Conservation (phyloP, 1,140 invertebrate genomes). For the Lordiphosa clarofinis region DNA sequence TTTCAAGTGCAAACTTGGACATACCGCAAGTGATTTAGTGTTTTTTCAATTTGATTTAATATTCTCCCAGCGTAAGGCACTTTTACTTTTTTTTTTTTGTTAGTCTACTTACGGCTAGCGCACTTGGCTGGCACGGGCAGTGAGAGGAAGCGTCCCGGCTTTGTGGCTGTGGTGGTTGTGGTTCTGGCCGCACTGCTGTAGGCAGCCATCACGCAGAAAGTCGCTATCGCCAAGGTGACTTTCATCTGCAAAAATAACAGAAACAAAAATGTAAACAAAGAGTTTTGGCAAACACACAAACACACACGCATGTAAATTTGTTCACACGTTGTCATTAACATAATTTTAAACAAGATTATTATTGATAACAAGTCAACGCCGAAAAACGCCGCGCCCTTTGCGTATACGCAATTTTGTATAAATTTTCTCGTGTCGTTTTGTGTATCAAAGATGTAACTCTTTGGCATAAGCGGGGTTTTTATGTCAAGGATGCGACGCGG, state of each 20-base stretch:
- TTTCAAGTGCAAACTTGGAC: constrained; percentile 73
- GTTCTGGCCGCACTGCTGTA: constrained; percentile 73
- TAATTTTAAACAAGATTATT: constrained; percentile 54
- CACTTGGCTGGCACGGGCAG: constrained; percentile 89
- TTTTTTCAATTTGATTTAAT: constrained; percentile 29
- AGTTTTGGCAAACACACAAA: constrained; percentile 8
- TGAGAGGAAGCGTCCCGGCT: constrained; percentile 87
- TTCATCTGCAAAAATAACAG: constrained; percentile 67
- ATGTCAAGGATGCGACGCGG: constrained; percentile 69
- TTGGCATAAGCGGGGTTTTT: constrained; percentile 63
- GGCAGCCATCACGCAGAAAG: constrained; percentile 77
- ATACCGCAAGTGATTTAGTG: constrained; percentile 12
- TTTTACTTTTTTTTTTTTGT: constrained; percentile 60
- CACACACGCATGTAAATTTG: constrained; percentile 45
- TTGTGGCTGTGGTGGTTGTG: constrained; percentile 77
- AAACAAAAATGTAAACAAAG: constrained; percentile 6
- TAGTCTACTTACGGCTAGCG: constrained; percentile 86
- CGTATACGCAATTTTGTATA: constrained; percentile 67
- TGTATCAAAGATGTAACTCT: constrained; percentile 60
- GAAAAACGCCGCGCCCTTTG: constrained; percentile 34
- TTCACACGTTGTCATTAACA: constrained; percentile 53
- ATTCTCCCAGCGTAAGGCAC: constrained; percentile 50
- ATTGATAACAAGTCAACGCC: constrained; percentile 26
- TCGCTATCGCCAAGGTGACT: constrained; percentile 77
- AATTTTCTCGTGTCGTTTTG: constrained; percentile 37